Evolutionary conservation across 2,888 invertebrate species (phyloP), one percentile per base, ranked within the genome.

Genomic region (Nephrotoma guestfalica): DNA sequence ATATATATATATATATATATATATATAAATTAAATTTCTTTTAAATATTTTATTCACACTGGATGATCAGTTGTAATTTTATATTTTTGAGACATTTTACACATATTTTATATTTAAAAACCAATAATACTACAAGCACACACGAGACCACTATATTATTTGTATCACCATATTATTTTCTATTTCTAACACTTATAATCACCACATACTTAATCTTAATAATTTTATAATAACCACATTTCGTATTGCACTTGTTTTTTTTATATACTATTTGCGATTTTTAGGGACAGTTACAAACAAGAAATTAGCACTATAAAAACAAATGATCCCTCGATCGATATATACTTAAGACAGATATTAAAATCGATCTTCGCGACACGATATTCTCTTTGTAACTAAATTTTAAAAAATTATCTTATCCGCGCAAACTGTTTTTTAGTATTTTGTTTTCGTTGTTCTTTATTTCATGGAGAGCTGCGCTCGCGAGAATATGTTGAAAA

Each of bases 281-380:
- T 51, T 5, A 71, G 71, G 18, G 30, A 71, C 71, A 30, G 71
- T 30, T 71, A 13, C 4, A 47, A 47, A 47, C 13, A 30, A 30
- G 9, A 9, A 71, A 30, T 30, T 71, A 30, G 9, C 18, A 18
- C 9, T 30, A 30, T 30, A 71, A 71, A 71, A 71, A 71, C 30
- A 71, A 71, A 57, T 57, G 18, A 15, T 57, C 51, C 30, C 71
- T 30, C 18, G 71, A 71, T 71, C 71, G 71, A 71, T 71, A 51
- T 57, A 5, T 18, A 9, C 6, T 30, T 30, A 30, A 30, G 30
- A 30, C 30, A 57, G 83, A 41, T 84, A 84, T 41, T 84, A 84
- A 83, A 41, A 84, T 84, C 43, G 86, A 86, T 47, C 86, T 86
- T 11, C 86, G 86, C 86, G 86, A 40, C 43, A 86, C 86, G 30